Conservation (phyloP, 2,113 vertebrate species). For the Pedionomus torquatus region DNA sequence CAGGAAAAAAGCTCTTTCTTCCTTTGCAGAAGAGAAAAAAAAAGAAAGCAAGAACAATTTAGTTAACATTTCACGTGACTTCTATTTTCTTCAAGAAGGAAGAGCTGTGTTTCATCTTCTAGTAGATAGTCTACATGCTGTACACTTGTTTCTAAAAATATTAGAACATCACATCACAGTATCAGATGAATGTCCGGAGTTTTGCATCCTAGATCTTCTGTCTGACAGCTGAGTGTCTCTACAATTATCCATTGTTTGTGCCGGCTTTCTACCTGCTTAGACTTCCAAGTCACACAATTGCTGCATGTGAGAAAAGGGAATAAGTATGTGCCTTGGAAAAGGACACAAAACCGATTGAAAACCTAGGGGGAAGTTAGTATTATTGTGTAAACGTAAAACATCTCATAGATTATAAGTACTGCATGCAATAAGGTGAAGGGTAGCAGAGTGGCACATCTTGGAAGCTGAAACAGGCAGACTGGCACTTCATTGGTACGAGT, state of each 20-base stretch:
- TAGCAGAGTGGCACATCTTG: not conserved
- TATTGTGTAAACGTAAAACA: not conserved
- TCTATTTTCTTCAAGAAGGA: conserved; percentile 5
- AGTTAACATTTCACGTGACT: not conserved
- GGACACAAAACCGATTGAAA: not conserved
- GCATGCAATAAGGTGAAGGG: not conserved
- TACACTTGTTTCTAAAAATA: conserved; percentile 22
- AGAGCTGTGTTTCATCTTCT: not conserved
- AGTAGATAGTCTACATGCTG: not conserved
- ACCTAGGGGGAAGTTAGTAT: not conserved
- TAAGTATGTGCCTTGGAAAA: not conserved
- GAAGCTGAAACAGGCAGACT: not conserved
- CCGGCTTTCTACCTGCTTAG: not conserved
- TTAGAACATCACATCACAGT: not conserved
- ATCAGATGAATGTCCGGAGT: not conserved
- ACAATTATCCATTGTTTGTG: not conserved
- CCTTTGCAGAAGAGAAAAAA: not conserved
- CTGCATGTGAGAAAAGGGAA: not conserved
- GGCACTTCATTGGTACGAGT: not conserved
- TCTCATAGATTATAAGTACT: not conserved
- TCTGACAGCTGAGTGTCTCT: conserved; percentile 6
- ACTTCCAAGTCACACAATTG: not conserved
- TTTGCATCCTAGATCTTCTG: not conserved
- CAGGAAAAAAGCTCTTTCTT: not conserved
- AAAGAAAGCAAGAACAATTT: not conserved